Conservation (phyloP, 1,140 invertebrate genomes). For the Sitobion miscanthi region DNA sequence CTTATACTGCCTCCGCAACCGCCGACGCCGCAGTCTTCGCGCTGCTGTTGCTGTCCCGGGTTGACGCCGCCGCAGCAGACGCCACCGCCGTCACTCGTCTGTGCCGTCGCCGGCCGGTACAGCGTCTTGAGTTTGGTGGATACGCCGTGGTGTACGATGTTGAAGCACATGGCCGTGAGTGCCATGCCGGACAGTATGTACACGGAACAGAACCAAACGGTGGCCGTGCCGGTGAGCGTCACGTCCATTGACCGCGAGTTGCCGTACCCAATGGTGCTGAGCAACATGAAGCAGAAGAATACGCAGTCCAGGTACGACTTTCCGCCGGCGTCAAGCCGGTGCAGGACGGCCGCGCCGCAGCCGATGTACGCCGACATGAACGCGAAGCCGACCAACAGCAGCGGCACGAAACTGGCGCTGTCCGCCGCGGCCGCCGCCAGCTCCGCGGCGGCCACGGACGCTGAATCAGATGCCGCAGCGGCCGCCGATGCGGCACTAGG, state of each 20-base stretch:
- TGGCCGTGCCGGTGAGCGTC: constrained; percentile 53
- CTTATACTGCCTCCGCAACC: constrained; percentile 7
- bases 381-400: constrained; percentile 76
- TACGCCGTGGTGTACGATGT: constrained; percentile 81
- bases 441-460: constrained; percentile 41
- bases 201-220: constrained; percentile 88
- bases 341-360: constrained; percentile 86
- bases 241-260: constrained; percentile 66
- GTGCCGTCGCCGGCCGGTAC: neutral
- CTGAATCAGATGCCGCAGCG: constrained; percentile 64
- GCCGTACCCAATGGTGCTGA: constrained; percentile 80
- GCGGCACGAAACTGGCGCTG: constrained; percentile 71
- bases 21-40: neutral
- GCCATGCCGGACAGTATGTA: constrained; percentile 96
- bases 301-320: constrained; percentile 87
- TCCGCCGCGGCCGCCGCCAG: constrained; percentile 57
- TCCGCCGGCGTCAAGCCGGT: constrained; percentile 75
- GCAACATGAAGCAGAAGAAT: constrained; percentile 93
- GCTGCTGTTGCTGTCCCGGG: neutral
- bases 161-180: constrained; percentile 97
- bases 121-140: constrained; percentile 61
- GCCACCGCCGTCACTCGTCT: neutral
- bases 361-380: constrained; percentile 85
- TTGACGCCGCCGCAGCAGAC: neutral
- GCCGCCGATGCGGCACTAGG: constrained; percentile 61